These are phyloP conservation scores for Zygogramma bicolorata DNA, from an alignment of 2,888 invertebrate genomes.

Conservation along the genomic window DNA sequence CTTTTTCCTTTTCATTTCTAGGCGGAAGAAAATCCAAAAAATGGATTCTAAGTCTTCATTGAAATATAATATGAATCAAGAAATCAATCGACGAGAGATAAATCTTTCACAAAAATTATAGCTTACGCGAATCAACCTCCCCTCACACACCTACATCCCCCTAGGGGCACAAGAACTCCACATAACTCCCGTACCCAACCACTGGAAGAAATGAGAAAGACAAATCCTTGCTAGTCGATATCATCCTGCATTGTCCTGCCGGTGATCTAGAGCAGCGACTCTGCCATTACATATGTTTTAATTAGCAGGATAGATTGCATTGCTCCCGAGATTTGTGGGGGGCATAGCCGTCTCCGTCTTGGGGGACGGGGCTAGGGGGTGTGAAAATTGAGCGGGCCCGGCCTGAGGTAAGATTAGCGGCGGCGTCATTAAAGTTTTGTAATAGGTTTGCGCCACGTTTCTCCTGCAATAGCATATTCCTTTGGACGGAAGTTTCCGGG, in stretches of 20 bases:
- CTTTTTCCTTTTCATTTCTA: no score
- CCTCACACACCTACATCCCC: not conserved
- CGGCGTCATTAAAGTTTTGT: conserved; percentile 66
- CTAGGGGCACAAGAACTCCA: not conserved
- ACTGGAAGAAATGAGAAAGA: conserved; percentile 32
- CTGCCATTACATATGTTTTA: conserved; percentile 66
- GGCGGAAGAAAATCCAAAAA: no score
- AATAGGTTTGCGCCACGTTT: conserved; percentile 65
- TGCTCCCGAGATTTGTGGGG: conserved; percentile 63
- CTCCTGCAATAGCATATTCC: conserved; percentile 56
- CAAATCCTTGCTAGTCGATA: conserved; percentile 29
- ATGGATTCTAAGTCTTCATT: no score
- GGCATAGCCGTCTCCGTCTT: conserved; percentile 46
- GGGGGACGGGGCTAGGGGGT: conserved; percentile 53
- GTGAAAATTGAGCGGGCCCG: conserved; percentile 41
- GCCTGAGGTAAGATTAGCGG: conserved; percentile 61
- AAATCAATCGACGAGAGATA: no score
- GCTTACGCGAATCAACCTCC: not conserved
- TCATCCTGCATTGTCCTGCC: conserved; percentile 50
- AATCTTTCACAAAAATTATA: not conserved
- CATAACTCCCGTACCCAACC: conserved; percentile 18
- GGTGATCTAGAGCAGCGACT: conserved; percentile 52
- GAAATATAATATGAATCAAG: no score
- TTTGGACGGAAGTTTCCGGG: not conserved
- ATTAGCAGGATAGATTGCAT: conserved; percentile 65